Evolutionary conservation across 2,113 vertebrate species (phyloP), one percentile per base, ranked within the genome.

Genomic region (Leptobrachium ailaonicum): DNA sequence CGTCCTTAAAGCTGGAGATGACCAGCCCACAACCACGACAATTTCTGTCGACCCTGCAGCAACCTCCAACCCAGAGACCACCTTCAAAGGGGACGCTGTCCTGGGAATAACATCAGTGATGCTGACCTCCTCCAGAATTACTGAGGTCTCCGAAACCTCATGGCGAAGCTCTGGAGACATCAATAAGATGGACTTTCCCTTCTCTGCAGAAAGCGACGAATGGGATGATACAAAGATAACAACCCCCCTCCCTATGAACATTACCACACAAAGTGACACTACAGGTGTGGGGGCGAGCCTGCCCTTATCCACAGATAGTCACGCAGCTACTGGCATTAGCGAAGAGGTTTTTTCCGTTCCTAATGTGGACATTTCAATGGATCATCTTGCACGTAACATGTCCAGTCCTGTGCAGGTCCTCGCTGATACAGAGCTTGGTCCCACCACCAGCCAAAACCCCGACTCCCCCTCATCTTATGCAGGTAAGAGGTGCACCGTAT

Each of bases 151-250:
- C 12, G 43, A 62, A 58, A 44, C 53, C n/a, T 9, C 60, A 60
- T 42, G 32, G 0, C 44, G 32, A n/a, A 41, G 47, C 42, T 68
- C 10, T 54, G 41, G 8, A 50, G 53, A 56, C 2, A 80, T 32
- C 41, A 68, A 20, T 73, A 75, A 71, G 9, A 0, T 40, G 32
- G 80, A 3, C 7, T 2, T 73, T 2, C 0, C 2, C 1, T 67
- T 82, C 41, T 68, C 84, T 2, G 41, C 80, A 0, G 2, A 53
- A 0, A 83, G 78, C 2, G 90, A 86, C 41, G 88, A 92, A 40
- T 94, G 92, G 92, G 92, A 93, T 82, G 92, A 93, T 83, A 93
- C 92, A 43, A 94, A 91, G 72, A 40, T 82, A 7, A 83, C 81
- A 9, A 71, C 41, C 0, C 0, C 67, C 54, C 85, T 40, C 66